Conservation (phyloP, 2,113 vertebrate species). For the Pseudonaja textilis region DNA sequence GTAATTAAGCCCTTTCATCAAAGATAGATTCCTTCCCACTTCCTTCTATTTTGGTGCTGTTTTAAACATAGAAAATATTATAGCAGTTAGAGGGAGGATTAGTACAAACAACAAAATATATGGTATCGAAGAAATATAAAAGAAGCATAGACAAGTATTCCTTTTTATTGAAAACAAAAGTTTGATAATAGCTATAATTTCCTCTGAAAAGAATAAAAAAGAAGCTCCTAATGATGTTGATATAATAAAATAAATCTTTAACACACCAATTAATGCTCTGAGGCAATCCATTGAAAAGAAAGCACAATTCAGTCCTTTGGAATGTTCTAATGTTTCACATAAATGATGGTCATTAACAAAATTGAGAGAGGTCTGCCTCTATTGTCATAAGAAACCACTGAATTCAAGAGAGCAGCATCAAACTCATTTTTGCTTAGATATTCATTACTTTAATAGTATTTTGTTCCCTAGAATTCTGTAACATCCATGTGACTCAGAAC, state of each 20-base stretch:
- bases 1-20: conserved; percentile 55
- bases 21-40: conserved; percentile 37
- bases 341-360: not conserved
- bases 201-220: conserved; percentile 36
- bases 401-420: not conserved
- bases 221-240: conserved; percentile 25
- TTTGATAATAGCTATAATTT: conserved; percentile 47
- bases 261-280: not conserved
- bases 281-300: not conserved
- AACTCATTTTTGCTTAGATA: not conserved
- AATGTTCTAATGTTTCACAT: conserved; percentile 7
- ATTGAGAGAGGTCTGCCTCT: not conserved
- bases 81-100: conserved; percentile 48
- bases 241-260: not conserved
- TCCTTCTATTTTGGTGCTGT: conserved; percentile 39
- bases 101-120: conserved; percentile 53
- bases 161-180: conserved; percentile 37
- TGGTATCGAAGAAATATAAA: conserved; percentile 53
- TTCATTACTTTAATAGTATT: not conserved
- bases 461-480: not conserved
- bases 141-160: conserved; percentile 38
- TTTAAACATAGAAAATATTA: conserved; percentile 50
- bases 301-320: not conserved
- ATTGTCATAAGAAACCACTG: not conserved
- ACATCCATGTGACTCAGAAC: not conserved